phyloP scores from a whole-genome alignment of 1,140 invertebrate species.

The Harpegnathos saltator region DNA sequence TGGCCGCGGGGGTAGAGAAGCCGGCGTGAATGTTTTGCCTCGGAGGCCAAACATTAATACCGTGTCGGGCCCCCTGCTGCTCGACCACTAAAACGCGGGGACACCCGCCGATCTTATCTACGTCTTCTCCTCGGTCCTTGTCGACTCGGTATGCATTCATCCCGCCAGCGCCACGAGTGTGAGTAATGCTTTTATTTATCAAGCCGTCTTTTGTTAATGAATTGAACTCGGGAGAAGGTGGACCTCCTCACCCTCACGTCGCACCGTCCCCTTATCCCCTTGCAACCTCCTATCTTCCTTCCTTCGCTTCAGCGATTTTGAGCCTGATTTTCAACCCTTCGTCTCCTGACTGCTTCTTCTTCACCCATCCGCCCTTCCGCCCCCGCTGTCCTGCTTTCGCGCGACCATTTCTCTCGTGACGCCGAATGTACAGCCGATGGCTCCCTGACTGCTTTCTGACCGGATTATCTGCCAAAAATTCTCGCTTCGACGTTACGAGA shows the following conservation, averaged over 20 bases:
- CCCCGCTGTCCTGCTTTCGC: background rate
- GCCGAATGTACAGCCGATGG: background rate
- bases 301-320: slow-evolving; percentile 2
- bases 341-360: background rate
- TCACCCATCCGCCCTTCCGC: background rate
- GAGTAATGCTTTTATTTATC: slow-evolving; percentile 84
- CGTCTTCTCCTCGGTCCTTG: slow-evolving; percentile 82
- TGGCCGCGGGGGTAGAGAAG: slow-evolving; percentile 38
- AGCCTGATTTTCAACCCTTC: slow-evolving; percentile 38
- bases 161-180: slow-evolving; percentile 79
- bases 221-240: slow-evolving; percentile 72
- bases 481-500: background rate
- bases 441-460: background rate
- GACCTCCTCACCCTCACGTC: slow-evolving; percentile 41
- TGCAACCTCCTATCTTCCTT: background rate
- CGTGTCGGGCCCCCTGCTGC: slow-evolving; percentile 82
- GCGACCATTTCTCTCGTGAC: slow-evolving; percentile 51
- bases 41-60: slow-evolving; percentile 84
- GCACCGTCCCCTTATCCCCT: background rate
- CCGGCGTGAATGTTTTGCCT: slow-evolving; percentile 82
- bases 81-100: slow-evolving; percentile 83
- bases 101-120: slow-evolving; percentile 84
- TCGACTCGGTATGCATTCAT: slow-evolving; percentile 84
- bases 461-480: slow-evolving; percentile 44
- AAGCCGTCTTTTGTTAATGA: slow-evolving; percentile 83